phyloP scores from a whole-genome alignment of 2,797 vertebrate genomes.

The Poecilia velifera region DNA sequence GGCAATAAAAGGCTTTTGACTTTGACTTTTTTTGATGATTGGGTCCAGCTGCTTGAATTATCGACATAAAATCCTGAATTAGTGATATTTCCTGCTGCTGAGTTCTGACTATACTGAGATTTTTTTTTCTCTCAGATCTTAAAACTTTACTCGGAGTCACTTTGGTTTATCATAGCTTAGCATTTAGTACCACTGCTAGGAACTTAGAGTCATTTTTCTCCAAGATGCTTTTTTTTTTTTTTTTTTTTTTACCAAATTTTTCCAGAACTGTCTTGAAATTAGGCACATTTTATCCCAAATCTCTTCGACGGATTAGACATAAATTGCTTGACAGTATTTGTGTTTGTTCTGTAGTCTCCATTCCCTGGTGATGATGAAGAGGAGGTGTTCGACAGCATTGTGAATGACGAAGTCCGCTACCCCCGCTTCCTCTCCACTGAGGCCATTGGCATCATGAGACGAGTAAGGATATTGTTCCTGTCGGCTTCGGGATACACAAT shows the following conservation, averaged over 20 bases:
- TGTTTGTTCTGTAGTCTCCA: conserved; percentile 80
- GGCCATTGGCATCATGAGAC: conserved; percentile 89
- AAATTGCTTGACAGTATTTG: background rate
- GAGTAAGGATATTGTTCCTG: conserved; percentile 73
- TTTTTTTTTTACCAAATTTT: background rate
- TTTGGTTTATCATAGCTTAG: background rate
- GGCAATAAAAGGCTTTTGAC: no score
- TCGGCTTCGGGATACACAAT: background rate
- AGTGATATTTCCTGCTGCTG: no score
- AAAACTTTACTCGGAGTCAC: background rate
- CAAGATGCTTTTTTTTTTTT: background rate
- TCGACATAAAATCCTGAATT: background rate
- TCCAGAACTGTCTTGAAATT: background rate
- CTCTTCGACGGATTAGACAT: background rate
- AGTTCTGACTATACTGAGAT: background rate
- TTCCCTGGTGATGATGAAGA: conserved; percentile 93
- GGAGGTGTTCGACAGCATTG: conserved; percentile 95
- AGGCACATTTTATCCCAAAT: background rate
- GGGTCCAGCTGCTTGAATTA: background rate
- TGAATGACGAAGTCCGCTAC: conserved; percentile 92
- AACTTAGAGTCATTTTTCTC: background rate
- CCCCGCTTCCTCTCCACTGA: conserved; percentile 91
- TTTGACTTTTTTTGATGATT: background rate
- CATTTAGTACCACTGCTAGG: background rate
- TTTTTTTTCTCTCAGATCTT: background rate